Base-by-base conservation (phyloP, 2,113 vertebrate species). In the Pithys albifrons region DNA sequence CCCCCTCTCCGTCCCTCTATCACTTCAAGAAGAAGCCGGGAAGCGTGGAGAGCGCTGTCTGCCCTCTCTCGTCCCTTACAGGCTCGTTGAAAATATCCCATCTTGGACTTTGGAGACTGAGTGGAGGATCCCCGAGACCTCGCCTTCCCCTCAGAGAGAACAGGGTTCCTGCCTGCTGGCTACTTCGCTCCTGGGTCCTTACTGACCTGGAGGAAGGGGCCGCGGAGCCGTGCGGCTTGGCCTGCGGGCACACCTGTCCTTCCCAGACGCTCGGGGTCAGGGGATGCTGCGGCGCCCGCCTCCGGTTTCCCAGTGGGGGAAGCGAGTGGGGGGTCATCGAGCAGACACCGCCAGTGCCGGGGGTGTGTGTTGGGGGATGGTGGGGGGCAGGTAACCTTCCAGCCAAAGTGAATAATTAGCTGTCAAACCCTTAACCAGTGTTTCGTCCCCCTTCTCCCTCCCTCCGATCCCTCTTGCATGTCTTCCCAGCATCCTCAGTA, bases 21-120 rank as follows among this genome's bases (percentile, higher is more conserved):
- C 90, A 86, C 89, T 70, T 76, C 65, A 80, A 94, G 89, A 94
- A 94, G 20, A 92, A 94, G 22, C 35, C 3, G 37, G 31, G 41
- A 77, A 91, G 37, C 17, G 17, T n/a, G 48, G 66, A 43, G 23
- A 59, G 66, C 3, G 10, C 52, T 82, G 29, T 35, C 45, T 51
- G 29, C 33, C 33, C 31, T 48, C 49, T 33, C 58, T 84, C 8
- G 4, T 61, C 25, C 46, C 75, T 88, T 19, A 80, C 22, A 85
- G 14, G 4, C 45, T 88, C 4, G 3, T 35, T 76, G 83, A 31
- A 91, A 80, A 41, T 6, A 79, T 3, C 29, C 28, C 64, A 25
- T 48, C 37, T 45, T 15, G 23, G 10, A 43, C 18, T 95, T 66
- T 39, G 54, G 41, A 76, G 37, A 14, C 31, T 61, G 39, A 79